These are phyloP conservation scores for Bellardia pandia DNA, from an alignment of 2,888 invertebrate genomes.

Conservation along the genomic window DNA sequence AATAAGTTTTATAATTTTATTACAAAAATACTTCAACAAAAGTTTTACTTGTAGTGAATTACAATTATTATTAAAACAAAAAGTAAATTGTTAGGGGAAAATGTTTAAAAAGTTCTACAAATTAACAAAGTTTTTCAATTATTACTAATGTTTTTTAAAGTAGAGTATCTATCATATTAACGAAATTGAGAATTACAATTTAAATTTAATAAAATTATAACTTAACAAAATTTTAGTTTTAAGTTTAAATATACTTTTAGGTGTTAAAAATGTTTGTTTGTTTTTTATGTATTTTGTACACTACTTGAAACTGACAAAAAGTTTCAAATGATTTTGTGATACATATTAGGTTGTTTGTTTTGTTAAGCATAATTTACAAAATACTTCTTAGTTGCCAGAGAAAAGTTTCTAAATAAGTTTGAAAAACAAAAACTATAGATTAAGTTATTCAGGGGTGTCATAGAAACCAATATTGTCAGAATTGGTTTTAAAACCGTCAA, in stretches of 20 bases:
- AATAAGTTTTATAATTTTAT: conserved; percentile 37
- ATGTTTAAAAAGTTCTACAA: background rate
- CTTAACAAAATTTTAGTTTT: background rate
- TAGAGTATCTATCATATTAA: background rate
- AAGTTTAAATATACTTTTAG: conserved; percentile 4
- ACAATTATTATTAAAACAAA: conserved; percentile 25
- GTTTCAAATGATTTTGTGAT: background rate
- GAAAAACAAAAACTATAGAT: conserved; percentile 24
- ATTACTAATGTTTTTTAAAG: conserved; percentile 12
- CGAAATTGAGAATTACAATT: conserved; percentile 22
- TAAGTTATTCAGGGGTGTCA: no score
- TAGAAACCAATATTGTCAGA: no score
- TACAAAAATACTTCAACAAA: conserved; percentile 20
- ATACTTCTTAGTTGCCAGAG: conserved; percentile 35
- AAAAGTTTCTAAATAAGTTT: conserved; percentile 21
- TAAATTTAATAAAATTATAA: conserved; percentile 1
- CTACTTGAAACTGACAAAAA: conserved; percentile 43
- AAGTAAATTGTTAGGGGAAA: conserved; percentile 17
- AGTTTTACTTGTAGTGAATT: conserved; percentile 35
- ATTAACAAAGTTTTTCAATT: conserved; percentile 13
- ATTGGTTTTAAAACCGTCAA: no score
- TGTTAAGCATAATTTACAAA: conserved; percentile 11
- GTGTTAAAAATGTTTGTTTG: conserved; percentile 20
- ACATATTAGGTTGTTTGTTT: background rate
- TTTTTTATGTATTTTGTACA: conserved; percentile 14